Conservation (phyloP, 2,113 vertebrate genomes). For the Rhizomys pruinosus region DNA sequence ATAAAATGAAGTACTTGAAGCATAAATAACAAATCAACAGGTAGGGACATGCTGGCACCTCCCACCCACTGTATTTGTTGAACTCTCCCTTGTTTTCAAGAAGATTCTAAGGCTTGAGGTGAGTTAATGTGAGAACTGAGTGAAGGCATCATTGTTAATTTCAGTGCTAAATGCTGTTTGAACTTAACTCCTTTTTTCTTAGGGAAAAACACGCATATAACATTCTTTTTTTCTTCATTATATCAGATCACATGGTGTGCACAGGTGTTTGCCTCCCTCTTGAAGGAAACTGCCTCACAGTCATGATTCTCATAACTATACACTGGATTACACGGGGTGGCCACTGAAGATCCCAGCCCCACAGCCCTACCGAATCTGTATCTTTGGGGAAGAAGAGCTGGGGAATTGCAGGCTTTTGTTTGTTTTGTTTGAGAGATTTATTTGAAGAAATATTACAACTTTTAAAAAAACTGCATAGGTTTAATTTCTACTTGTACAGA, state of each 20-base stretch:
- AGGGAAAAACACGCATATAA: background rate
- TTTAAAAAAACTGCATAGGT: background rate
- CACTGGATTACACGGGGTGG: background rate
- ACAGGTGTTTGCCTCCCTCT: background rate
- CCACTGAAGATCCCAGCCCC: background rate
- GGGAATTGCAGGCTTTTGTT: no score
- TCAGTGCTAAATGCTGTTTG: background rate
- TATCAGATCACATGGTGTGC: background rate
- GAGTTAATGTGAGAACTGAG: background rate
- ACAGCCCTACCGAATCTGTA: background rate
- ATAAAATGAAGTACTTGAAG: background rate
- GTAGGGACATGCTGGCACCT: background rate
- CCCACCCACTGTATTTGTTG: background rate
- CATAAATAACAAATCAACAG: background rate
- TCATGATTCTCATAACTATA: background rate
- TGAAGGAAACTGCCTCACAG: background rate
- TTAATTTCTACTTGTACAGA: background rate
- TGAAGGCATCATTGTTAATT: background rate
- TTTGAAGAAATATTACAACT: background rate
- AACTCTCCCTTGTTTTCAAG: background rate
- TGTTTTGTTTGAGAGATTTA: background rate
- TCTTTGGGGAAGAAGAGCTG: background rate
- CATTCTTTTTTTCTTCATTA: background rate
- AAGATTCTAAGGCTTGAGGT: background rate
- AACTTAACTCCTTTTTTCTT: background rate